These are phyloP conservation scores for Pasiphila rectangulata DNA, from an alignment of 2,888 invertebrate genomes.

Conservation along the genomic window DNA sequence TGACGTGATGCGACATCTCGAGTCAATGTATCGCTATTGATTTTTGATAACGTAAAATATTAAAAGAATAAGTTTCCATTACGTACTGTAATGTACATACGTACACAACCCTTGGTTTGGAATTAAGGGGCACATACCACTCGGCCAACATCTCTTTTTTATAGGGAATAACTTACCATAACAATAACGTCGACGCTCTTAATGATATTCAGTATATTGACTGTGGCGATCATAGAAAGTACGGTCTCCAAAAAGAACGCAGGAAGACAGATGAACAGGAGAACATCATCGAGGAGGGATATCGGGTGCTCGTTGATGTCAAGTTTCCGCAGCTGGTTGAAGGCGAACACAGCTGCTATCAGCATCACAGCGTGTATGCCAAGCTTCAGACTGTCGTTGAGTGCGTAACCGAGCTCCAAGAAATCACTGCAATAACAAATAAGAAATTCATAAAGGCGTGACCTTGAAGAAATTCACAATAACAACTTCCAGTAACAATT, in stretches of 20 bases:
- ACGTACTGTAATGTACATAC: no score
- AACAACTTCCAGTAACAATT: no score
- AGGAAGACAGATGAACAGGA: conserved; percentile 86
- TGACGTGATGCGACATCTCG: no score
- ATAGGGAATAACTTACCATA: conserved; percentile 73
- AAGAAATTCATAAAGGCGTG: no score
- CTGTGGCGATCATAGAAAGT: conserved; percentile 84
- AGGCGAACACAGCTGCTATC: conserved; percentile 81
- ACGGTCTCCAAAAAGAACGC: conserved; percentile 87
- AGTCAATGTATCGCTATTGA: no score
- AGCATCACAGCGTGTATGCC: conserved; percentile 80
- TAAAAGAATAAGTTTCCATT: no score
- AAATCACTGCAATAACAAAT: conserved; percentile 72
- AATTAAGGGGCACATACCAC: no score
- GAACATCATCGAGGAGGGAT: conserved; percentile 84
- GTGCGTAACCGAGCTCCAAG: conserved; percentile 67
- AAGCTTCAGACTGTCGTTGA: conserved; percentile 78
- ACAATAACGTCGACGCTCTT: conserved; percentile 76
- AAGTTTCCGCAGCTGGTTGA: conserved; percentile 82
- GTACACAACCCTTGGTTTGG: no score
- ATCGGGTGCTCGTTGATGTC: conserved; percentile 84
- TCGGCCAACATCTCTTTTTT: no score
- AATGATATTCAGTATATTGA: conserved; percentile 72
- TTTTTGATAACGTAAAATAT: no score
- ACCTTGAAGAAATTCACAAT: no score